Base-by-base conservation (phyloP, 2,888 invertebrate genomes). In the Bibio marci region DNA sequence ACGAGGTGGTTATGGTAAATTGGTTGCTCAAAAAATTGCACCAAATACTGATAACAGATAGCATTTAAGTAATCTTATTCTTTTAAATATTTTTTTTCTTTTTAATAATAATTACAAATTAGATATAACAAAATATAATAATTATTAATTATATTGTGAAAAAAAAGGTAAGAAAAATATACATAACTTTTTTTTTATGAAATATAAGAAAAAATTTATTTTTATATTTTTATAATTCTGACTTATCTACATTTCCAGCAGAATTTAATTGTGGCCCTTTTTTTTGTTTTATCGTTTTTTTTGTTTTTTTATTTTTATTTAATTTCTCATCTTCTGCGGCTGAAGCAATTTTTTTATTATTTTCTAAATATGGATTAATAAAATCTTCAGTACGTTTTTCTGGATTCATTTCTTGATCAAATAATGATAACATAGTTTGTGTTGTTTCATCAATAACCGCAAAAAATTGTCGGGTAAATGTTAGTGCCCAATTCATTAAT, bases 1-100 rank as follows among this genome's bases (percentile, higher is more conserved):
- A 0, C 68, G 98, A 58, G 97, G 97, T 37, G 97, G 98, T 14
- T 98, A 94, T 63, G 95, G 95, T 25, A 94, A 92, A 65, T 78
- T 92, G 44, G 75, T 91, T 47, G 82, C 83, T 45, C 86, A 85
- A 56, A 87, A 87, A 65, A 71, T 82, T 39, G 70, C 63, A 4
- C 70, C 73, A 2, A 70, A 71, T 45, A 71, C 71, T 10, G 70
- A 71, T 50, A 70, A 55, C 44, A 56, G 51, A 25, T 33, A 22
- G 8, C 22, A 22, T 4, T 22, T 22, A 22, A 6, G 8, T 6
- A 22, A 22, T 22, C 22, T 22, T 22, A 6, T 4, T 22, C 22
- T 22, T 22, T 6, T 22, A 4, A 22, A 22, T 22, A 22, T 6
- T 22, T 22, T 22, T 22, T 22, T 22, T 22, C 8, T 22, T 22